Percentiles rank a stretch among this genome's conserved stretches.
These are phyloP conservation scores for Chaenocephalus aceratus DNA, from an alignment of 2,113 vertebrate species.

Conservation along the genomic window DNA sequence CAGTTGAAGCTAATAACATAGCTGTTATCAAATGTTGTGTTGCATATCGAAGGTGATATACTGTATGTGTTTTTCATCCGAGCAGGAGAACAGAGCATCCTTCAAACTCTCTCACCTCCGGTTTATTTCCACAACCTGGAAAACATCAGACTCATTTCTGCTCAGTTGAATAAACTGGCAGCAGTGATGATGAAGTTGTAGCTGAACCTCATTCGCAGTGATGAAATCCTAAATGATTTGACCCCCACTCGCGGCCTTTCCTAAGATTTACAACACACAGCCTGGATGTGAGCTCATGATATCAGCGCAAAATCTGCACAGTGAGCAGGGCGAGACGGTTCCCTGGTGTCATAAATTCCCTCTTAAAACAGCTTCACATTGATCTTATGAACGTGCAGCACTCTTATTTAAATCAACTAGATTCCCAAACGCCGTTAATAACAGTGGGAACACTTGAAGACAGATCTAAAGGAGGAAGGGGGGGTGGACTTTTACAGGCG, in stretches of 20 bases:
- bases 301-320: constrained; percentile 66
- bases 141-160: constrained; percentile 49
- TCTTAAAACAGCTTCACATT: constrained; percentile 67
- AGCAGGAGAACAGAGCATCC: constrained; percentile 43
- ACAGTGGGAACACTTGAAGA: constrained; percentile 48
- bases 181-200: constrained; percentile 48
- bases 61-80: not conserved
- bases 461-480: constrained; percentile 14
- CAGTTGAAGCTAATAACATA: constrained; percentile 21
- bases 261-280: constrained; percentile 62
- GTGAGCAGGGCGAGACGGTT: constrained; percentile 46
- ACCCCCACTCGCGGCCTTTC: constrained; percentile 42
- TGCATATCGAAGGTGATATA: constrained; percentile 12
- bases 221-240: constrained; percentile 72
- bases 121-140: constrained; percentile 49
- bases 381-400: constrained; percentile 51
- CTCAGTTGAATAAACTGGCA: constrained; percentile 47
- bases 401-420: constrained; percentile 64
- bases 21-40: constrained; percentile 16
- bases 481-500: constrained; percentile 29
- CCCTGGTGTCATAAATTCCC: constrained; percentile 59
- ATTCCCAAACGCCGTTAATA: constrained; percentile 60
- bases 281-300: constrained; percentile 53
- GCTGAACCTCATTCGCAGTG: constrained; percentile 39
- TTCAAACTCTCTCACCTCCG: constrained; percentile 47